These are phyloP conservation scores for Porites cylindrica DNA, from an alignment of 92 coral and sea anemone species.

Conservation along the genomic window DNA sequence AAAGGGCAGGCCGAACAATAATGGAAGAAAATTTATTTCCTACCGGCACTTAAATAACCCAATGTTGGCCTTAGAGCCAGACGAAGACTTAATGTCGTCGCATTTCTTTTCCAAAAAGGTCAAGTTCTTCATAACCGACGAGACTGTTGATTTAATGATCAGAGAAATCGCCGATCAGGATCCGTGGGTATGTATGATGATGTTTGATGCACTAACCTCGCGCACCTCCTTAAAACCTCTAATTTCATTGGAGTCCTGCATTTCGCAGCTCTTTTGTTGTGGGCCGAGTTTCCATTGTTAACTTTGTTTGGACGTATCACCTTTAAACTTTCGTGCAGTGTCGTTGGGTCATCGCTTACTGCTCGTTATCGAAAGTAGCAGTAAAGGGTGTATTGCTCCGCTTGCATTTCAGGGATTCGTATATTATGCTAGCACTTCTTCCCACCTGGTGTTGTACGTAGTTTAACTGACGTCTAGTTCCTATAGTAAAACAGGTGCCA, in stretches of 20 bases:
- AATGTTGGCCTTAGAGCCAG: neutral
- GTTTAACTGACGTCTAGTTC: neutral
- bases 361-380: no score
- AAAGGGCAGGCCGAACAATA: no score
- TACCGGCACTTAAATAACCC: no score
- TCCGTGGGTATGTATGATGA: conserved; percentile 85
- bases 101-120: conserved; percentile 51
- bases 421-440: neutral
- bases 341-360: no score
- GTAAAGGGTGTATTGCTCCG: neutral
- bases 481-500: neutral
- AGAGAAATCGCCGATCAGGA: conserved; percentile 85
- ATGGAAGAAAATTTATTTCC: no score
- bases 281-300: no score
- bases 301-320: no score
- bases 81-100: neutral
- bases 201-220: neutral
- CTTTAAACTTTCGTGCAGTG: no score
- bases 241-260: neutral
- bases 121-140: conserved; percentile 82
- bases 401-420: neutral
- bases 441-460: neutral
- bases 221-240: neutral
- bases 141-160: conserved; percentile 71
- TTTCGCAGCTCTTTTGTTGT: neutral